Evolutionary conservation across 2,797 vertebrate genomes (phyloP).

Genomic region (Anomalospiza imberbis): DNA sequence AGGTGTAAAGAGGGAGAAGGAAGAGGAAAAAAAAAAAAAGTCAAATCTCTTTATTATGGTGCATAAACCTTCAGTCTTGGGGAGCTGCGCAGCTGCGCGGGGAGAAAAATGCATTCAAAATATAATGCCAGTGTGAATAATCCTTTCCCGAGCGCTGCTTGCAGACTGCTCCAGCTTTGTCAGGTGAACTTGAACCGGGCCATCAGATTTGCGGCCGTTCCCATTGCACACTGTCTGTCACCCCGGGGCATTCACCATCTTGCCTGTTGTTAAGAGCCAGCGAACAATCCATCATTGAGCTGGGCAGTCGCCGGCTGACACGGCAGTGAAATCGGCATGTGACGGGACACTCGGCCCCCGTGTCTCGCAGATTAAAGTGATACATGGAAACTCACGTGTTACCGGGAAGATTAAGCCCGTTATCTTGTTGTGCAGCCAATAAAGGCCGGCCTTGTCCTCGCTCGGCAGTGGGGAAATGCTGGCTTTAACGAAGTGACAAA

Average conservation of each 20-base stretch:
- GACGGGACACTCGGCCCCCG: slow-evolving; percentile 67
- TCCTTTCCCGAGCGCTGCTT: slow-evolving; percentile 72
- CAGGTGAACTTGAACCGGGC: slow-evolving; percentile 79
- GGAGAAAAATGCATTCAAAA: slow-evolving; percentile 75
- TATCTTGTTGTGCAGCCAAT: slow-evolving; percentile 69
- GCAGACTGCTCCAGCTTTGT: slow-evolving; percentile 76
- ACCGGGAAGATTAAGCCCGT: slow-evolving; percentile 71
- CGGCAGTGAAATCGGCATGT: slow-evolving; percentile 75
- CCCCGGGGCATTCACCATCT: slow-evolving; percentile 77
- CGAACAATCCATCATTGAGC: slow-evolving; percentile 76
- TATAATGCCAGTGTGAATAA: slow-evolving; percentile 79
- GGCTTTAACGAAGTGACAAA: slow-evolving; percentile 37
- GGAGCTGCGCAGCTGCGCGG: slow-evolving; percentile 73
- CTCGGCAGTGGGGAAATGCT: background rate
- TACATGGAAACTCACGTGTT: slow-evolving; percentile 75
- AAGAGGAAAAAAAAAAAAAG: slow-evolving; percentile 44
- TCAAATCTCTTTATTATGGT: slow-evolving; percentile 79
- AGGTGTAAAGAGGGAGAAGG: slow-evolving; percentile 61
- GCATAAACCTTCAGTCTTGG: slow-evolving; percentile 68
- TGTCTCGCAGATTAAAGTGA: slow-evolving; percentile 75
- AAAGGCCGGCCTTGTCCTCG: slow-evolving; percentile 53
- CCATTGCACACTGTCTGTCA: slow-evolving; percentile 74
- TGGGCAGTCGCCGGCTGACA: slow-evolving; percentile 70
- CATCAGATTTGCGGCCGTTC: slow-evolving; percentile 68
- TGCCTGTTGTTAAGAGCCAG: slow-evolving; percentile 75